phyloP scores from a whole-genome alignment of 2,797 vertebrate species.

The Pantherophis alleghaniensis region DNA sequence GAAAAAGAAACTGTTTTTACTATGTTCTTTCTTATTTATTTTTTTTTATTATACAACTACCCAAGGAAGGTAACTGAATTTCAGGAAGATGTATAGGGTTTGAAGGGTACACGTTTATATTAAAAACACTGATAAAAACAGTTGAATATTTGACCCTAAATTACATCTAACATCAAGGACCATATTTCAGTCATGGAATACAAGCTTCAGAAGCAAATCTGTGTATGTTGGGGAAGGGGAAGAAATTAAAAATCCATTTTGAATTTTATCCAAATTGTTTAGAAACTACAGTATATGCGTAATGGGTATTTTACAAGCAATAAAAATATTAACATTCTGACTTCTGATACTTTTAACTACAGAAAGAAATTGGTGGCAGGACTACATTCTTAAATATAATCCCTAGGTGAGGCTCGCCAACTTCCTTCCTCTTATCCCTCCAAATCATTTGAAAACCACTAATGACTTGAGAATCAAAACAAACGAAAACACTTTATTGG shows the following conservation, averaged over 20 bases:
- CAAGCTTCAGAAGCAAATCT: neutral
- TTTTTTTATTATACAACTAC: neutral
- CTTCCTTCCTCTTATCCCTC: neutral
- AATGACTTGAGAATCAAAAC: neutral
- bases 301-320: neutral
- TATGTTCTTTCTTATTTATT: neutral
- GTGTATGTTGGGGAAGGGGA: neutral
- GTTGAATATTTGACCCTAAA: neutral
- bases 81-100: neutral
- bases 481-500: conserved; percentile 7
- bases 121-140: neutral
- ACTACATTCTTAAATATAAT: neutral
- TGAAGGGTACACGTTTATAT: neutral
- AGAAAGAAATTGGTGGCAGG: neutral
- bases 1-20: neutral
- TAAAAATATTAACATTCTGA: neutral
- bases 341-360: neutral
- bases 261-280: neutral
- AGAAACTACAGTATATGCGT: neutral
- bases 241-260: neutral
- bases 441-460: neutral
- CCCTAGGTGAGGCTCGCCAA: neutral
- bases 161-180: neutral
- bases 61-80: neutral
- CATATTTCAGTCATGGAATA: neutral